Conservation (phyloP, 1,140 invertebrate species). For the Plodia interpunctella region DNA sequence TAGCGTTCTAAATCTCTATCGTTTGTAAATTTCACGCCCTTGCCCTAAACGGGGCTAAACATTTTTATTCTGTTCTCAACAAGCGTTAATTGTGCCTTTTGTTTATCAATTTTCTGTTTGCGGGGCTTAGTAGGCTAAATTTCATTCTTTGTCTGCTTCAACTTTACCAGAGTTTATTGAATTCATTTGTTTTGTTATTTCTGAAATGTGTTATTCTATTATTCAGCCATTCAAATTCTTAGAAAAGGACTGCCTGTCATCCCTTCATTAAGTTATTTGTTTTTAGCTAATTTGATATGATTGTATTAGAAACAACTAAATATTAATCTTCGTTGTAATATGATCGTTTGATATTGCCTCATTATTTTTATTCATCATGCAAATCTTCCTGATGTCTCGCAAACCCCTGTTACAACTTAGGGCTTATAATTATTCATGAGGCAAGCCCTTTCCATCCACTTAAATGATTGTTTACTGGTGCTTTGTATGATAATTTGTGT, state of each 20-base stretch:
- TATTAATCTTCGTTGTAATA: too few species aligned
- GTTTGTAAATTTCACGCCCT: conserved; percentile 9
- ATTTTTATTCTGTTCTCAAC: background rate
- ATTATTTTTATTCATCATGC: conserved; percentile 9
- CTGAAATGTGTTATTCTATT: too few species aligned
- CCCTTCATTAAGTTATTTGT: too few species aligned
- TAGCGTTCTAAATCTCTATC: background rate
- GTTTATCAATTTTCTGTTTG: background rate
- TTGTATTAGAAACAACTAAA: too few species aligned
- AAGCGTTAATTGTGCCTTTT: too few species aligned
- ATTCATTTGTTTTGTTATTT: too few species aligned
- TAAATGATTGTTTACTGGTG: conserved; percentile 11
- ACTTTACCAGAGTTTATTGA: too few species aligned
- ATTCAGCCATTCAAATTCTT: too few species aligned
- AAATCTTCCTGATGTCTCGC: conserved; percentile 3
- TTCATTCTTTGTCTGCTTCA: background rate
- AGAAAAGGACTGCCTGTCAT: too few species aligned
- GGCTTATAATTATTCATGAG: conserved; percentile 12
- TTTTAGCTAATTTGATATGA: too few species aligned
- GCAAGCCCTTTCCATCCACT: conserved; percentile 9
- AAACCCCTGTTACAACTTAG: conserved; percentile 5
- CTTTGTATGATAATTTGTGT: conserved; percentile 12
- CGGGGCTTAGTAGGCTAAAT: background rate
- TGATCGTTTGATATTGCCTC: too few species aligned
- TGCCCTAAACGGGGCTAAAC: conserved; percentile 6